Evolutionary conservation across 2,797 vertebrate genomes (phyloP), one percentile per base, ranked within the genome.

Genomic region (Hafferia zeledoni): DNA sequence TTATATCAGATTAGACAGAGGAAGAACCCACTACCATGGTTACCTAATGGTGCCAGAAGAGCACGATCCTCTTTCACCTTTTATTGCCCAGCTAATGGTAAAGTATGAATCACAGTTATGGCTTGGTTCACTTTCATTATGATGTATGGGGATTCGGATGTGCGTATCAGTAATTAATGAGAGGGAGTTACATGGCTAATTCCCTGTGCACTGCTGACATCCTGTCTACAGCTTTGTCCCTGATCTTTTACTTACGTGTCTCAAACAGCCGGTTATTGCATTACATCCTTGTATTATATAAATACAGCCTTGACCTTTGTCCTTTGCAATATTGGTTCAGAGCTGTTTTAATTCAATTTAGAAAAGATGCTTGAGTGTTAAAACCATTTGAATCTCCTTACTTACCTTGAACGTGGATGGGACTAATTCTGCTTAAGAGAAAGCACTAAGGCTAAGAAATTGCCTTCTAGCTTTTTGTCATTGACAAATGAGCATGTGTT

Each of bases 261-360:
- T 91, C 63, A 46, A 74, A 37, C 95, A 96, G 91, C 89, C 19
- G 94, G 93, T 97, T 94, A 94, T 93, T 95, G 77, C 87, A 95
- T 97, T 96, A 96, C 53, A 96, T 96, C 95, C 91, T 96, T n/a
- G 87, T 91, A 64, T 95, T 96, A 94, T 77, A 95, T 84, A 95
- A 96, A 94, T 88, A 93, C 87, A 93, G 41, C 80, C 80, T 79
- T 87, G 94, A 95, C 91, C 95, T 93, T 91, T 94, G 70, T 91
- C 70, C 83, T 89, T 77, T 60, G 49, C 70, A 74, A 18, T 89
- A 93, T 90, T 80, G 70, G 41, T 94, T 91, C 56, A 35, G 92
- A 46, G 60, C 56, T 49, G 55, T 30, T 91, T 89, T 82, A 91
- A 91, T 93, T 91, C 80, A 59, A 69, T 95, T 86, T 83, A 47